These are phyloP conservation scores for Sepiola atlantica DNA, from an alignment of 2,888 invertebrate genomes.

Conservation along the genomic window DNA sequence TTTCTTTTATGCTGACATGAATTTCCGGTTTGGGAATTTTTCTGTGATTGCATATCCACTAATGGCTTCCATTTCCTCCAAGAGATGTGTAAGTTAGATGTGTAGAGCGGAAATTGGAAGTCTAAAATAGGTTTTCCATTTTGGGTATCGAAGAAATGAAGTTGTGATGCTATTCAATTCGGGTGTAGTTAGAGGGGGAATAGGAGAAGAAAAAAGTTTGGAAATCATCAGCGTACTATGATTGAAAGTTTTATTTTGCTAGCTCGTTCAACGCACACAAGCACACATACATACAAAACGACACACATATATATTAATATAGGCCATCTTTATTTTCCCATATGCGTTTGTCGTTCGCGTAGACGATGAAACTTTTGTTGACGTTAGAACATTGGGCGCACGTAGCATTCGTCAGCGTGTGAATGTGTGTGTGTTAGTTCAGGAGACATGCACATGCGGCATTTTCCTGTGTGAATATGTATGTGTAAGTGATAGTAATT, in stretches of 20 bases:
- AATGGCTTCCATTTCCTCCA: neutral
- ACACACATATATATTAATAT: too few species aligned
- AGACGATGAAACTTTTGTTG: too few species aligned
- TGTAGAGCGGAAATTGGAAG: neutral
- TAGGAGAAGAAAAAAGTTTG: neutral
- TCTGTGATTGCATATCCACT: neutral
- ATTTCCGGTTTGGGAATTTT: neutral
- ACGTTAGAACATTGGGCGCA: too few species aligned
- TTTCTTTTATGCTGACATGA: neutral
- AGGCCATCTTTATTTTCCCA: too few species aligned
- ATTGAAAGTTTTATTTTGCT: neutral
- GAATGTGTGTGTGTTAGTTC: too few species aligned
- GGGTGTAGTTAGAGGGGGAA: neutral
- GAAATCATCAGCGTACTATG: neutral
- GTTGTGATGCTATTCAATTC: neutral
- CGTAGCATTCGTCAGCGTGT: too few species aligned
- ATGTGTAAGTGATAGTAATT: too few species aligned
- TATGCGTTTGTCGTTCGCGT: too few species aligned
- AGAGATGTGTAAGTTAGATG: neutral
- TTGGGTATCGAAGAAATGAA: neutral
- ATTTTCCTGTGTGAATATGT: too few species aligned
- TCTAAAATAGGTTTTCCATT: neutral
- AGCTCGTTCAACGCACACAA: neutral
- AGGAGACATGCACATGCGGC: too few species aligned
- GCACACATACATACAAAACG: neutral